phyloP scores from a whole-genome alignment of 1,140 invertebrate genomes.

The Macrobrachium nipponense region DNA sequence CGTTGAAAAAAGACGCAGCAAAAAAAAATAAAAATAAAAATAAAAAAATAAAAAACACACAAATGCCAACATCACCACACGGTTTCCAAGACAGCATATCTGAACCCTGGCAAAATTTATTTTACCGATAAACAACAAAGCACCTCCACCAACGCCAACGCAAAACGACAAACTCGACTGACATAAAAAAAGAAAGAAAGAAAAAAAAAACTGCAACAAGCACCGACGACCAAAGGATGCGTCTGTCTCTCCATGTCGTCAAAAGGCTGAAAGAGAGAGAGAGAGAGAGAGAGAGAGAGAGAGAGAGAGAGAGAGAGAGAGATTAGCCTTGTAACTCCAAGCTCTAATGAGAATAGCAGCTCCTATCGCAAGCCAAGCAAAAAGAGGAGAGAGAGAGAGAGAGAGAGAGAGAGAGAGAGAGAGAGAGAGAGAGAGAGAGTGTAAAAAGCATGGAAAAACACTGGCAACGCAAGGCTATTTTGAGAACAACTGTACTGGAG shows the following conservation, averaged over 20 bases:
- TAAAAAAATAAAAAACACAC: too few relatives aligned
- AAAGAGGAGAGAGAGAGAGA: slow-evolving; percentile 64
- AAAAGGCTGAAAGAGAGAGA: slow-evolving; percentile 68
- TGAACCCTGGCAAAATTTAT: too few relatives aligned
- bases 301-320: slow-evolving; percentile 12
- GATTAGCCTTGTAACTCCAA: slow-evolving; percentile 74
- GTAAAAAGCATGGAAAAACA: not conserved
- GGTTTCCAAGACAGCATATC: too few relatives aligned
- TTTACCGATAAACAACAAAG: too few relatives aligned
- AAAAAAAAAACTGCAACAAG: not conserved
- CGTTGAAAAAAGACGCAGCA: not conserved
- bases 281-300: slow-evolving; percentile 14
- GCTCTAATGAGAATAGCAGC: slow-evolving; percentile 82
- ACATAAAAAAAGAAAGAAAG: not conserved
- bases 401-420: slow-evolving; percentile 59
- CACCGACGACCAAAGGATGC: not conserved
- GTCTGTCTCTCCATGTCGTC: not conserved
- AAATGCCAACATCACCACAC: too few relatives aligned
- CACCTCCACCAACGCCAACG: not conserved
- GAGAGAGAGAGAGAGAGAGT: slow-evolving; percentile 64
- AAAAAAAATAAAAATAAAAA: not conserved
- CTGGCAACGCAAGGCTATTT: not conserved
- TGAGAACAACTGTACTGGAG: not conserved
- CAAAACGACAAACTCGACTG: not conserved
- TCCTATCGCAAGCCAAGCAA: slow-evolving; percentile 71